Evolutionary conservation across 1,140 invertebrate genomes (phyloP), one percentile per base, ranked within the genome.

Genomic region (Drosophila suzukii): DNA sequence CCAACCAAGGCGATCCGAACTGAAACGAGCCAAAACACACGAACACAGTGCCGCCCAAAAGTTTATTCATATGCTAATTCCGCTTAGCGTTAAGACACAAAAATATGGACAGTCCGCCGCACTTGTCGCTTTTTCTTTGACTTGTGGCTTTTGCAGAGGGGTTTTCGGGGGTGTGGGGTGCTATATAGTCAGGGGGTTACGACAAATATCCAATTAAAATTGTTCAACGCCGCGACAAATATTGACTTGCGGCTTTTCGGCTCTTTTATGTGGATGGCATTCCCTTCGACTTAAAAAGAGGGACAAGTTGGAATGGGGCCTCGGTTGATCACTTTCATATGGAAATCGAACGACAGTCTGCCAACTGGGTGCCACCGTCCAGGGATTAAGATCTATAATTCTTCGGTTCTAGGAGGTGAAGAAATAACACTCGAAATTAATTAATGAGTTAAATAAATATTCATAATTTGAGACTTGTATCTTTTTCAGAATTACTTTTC

Each of bases 41-140:
- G 50, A 63, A 59, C 41, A 59, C 55, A 77, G 60, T 59, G 38
- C 43, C 60, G 61, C 55, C 70, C 68, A 71, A 75, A 82, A 75
- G 70, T 46, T 59, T 88, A 88, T 88, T 88, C 83, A 88, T 89
- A 88, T 88, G 83, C 83, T 88, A 88, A 88, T 88, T 88, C 80
- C 51, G 80, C 62, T 86, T 60, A 77, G 68, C 76, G 59, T 81
- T 85, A 68, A 81, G 58, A 50, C 67, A 76, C 65, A 68, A 62
- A 82, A 78, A 72, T 79, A 84, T 76, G 55, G 67, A 65, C 63
- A 60, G 59, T 13, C 46, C n/a, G 47, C 32, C 59, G 67, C 75
- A 81, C 75, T 79, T 81, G 83, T 72, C 58, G 58, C 44, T 17
- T 20, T 38, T 47, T 39, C 46, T 34, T 34, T 68, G 67, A 70